Evolutionary conservation across 1,140 invertebrate species (phyloP).

Genomic region (Zaprionus inermis): DNA sequence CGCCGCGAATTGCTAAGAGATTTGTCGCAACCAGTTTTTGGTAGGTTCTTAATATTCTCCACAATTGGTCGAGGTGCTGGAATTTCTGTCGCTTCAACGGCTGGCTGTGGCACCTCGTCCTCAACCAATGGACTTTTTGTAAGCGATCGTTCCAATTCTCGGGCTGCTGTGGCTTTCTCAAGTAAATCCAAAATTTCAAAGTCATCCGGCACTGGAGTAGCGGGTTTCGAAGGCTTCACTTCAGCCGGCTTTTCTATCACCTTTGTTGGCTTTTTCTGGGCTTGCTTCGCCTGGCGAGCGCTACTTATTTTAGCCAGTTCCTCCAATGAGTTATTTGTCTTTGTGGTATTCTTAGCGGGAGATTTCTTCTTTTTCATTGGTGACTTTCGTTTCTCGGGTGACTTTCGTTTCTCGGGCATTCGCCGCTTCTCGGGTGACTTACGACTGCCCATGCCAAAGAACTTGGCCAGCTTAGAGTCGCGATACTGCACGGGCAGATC

Average conservation of each 20-base stretch:
- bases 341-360: conserved; percentile 39
- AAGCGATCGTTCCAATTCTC: conserved; percentile 60
- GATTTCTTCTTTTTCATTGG: conserved; percentile 64
- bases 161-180: conserved; percentile 62
- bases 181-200: conserved; percentile 69
- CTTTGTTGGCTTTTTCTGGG: conserved; percentile 29
- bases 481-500: conserved; percentile 64
- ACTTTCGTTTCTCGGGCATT: conserved; percentile 7
- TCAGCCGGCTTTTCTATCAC: conserved; percentile 15
- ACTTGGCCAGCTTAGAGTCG: conserved; percentile 77
- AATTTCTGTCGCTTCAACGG: conserved; percentile 6
- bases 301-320: conserved; percentile 64
- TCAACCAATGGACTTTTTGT: conserved; percentile 65
- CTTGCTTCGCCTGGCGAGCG: conserved; percentile 54
- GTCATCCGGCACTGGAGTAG: conserved; percentile 66
- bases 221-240: conserved; percentile 35
- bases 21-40: conserved; percentile 78
- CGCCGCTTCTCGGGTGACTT: conserved; percentile 64
- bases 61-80: conserved; percentile 29
- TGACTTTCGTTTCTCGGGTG: conserved; percentile 65
- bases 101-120: not conserved
- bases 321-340: conserved; percentile 62
- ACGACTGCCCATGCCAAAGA: conserved; percentile 64
- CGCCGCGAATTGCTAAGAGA: conserved; percentile 69
- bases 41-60: conserved; percentile 75